A percentile compares a stretch with the other conserved stretches of the same genome.
Conservation (phyloP, 2,113 vertebrate genomes). For the Eptesicus fuscus region DNA sequence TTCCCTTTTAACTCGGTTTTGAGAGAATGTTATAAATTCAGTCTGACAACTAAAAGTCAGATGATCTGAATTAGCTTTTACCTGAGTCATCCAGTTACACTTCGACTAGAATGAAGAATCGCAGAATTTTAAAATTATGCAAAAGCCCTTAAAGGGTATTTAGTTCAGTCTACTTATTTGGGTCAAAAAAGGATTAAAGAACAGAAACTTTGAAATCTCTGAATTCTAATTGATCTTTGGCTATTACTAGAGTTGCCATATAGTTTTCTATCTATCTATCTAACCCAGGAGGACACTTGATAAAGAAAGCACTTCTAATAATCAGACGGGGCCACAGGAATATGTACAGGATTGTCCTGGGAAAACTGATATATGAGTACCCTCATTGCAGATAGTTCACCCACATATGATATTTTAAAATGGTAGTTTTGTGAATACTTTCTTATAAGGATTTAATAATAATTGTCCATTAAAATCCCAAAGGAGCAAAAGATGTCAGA, state of each 20-base stretch:
- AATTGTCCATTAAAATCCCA: background rate
- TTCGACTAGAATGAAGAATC: background rate
- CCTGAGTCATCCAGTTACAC: background rate
- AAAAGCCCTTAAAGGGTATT: background rate
- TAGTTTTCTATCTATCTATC: background rate
- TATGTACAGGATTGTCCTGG: background rate
- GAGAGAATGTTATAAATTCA: background rate
- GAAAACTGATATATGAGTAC: background rate
- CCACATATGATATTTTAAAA: background rate
- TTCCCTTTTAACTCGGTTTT: background rate
- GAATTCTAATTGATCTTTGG: background rate
- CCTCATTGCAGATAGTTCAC: background rate
- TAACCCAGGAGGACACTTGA: background rate
- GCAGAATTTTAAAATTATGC: background rate
- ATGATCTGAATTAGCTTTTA: constrained; percentile 12
- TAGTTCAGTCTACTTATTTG: background rate
- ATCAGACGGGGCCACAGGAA: background rate
- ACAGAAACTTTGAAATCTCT: background rate
- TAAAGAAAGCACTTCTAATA: background rate
- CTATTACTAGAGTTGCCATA: background rate
- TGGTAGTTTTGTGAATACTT: background rate
- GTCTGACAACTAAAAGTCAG: background rate
- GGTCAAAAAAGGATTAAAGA: background rate
- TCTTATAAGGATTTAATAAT: background rate
- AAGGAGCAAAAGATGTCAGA: background rate